These are phyloP conservation scores for Drosophila falleni DNA, from an alignment of 2,888 invertebrate genomes.

Conservation along the genomic window DNA sequence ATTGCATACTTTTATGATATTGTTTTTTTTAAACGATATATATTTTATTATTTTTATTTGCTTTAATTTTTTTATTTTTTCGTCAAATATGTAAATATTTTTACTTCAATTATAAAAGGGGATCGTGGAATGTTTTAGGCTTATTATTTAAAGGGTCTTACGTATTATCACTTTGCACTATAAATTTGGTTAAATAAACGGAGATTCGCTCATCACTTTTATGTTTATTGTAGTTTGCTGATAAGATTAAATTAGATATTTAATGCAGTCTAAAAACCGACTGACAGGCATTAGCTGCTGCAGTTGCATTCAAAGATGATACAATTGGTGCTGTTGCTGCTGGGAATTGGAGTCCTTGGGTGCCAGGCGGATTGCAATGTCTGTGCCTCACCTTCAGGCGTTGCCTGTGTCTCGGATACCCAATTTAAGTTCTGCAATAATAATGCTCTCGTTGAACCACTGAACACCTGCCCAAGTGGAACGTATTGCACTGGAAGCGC, in stretches of 20 bases:
- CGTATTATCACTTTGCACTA: neutral
- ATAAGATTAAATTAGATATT: slow-evolving; percentile 42
- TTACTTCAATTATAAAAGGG: too few relatives aligned
- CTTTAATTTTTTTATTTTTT: neutral
- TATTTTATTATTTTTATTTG: neutral
- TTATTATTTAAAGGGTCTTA: neutral
- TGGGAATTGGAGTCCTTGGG: slow-evolving; percentile 38
- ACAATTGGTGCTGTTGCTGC: slow-evolving; percentile 30
- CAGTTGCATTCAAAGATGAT: slow-evolving; percentile 51
- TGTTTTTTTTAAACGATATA: neutral
- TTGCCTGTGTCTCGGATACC: slow-evolving; percentile 50
- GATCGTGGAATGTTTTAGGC: neutral
- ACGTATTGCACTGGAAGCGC: slow-evolving; percentile 43
- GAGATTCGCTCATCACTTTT: slow-evolving; percentile 13
- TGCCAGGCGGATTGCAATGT: slow-evolving; percentile 49
- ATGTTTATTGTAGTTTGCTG: neutral
- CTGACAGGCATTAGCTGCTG: neutral
- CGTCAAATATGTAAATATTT: neutral
- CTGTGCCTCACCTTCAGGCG: slow-evolving; percentile 19
- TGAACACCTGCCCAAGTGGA: slow-evolving; percentile 48
- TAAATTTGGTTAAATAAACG: neutral
- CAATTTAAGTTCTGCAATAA: slow-evolving; percentile 51
- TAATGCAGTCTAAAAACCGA: slow-evolving; percentile 21
- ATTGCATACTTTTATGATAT: slow-evolving; percentile 1
- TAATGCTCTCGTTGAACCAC: slow-evolving; percentile 9